Evolutionary conservation across 2,113 vertebrate genomes (phyloP), one percentile per base, ranked within the genome.

Genomic region (Osmerus eperlanus): DNA sequence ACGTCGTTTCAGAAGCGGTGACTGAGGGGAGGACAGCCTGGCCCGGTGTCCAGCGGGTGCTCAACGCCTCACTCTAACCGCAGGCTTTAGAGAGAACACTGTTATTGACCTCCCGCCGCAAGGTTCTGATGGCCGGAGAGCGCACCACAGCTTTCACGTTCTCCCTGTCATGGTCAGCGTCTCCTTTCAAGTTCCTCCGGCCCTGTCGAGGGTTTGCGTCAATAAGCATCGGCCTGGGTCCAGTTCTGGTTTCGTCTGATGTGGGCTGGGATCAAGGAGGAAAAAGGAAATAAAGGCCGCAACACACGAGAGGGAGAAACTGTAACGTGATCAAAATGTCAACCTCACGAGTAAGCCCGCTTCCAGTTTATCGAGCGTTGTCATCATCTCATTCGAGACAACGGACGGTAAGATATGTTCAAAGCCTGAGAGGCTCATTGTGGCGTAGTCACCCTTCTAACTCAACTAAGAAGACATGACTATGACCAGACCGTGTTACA

Each of bases 21-120:
- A 36, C 32, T 83, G n/a, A n/a, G 15, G 82, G 72, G 84, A 70
- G 21, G 53, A 28, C 59, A 16, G n/a, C 41, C 52, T 23, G 52
- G 23, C 18, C 7, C 72, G 81, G 70, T 84, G 75, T 80, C 82
- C 81, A 75, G 29, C 3, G 6, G 23, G n/a, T 79, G 81, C 80
- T 81, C 59, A 25, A 25, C 13, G 59, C 59, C 59, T 61, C 15
- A 12, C 25, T 61, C 23, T 28, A 13, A 61, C 59, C 23, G 13
- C 59, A n/a, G 59, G 25, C 19, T 14, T 21, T 36, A 21, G 8
- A 59, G 25, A 25, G 23, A 12, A 36, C 80, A 28, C 78, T 81
- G 76, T 86, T 77, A 85, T 85, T 86, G 81, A 76, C 81, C 85
- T n/a, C 21, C 23, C 82, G 81, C 73, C 75, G 65, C 84, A 78